Evolutionary conservation across 2,113 vertebrate species (phyloP), one percentile per base, ranked within the genome.

Genomic region (Morone saxatilis): DNA sequence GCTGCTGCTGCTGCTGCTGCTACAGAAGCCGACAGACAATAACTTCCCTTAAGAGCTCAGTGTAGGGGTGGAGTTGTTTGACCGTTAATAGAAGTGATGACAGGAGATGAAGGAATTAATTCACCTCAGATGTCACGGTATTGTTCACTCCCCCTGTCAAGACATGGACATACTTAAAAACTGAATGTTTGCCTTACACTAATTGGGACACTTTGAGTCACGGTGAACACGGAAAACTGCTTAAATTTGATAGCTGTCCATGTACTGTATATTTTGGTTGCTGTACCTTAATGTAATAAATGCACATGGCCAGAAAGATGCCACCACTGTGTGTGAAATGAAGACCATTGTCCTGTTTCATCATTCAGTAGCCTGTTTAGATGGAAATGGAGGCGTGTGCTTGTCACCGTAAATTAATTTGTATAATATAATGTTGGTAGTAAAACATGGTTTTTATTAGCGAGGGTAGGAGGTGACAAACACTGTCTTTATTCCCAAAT

Each of bases 21-120:
- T 70, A 43, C 62, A 57, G 20, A 63, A 69, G 51, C 53, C 53
- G 61, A 59, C 56, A 22, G 20, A 82, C 57, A 31, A 8, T 25
- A 77, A 57, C 57, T 54, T 48, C 40, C 63, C 73, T 76, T 82
- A 51, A 62, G 47, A 72, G 73, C n/a, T 41, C 65, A 41, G 12
- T 62, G 25, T 4, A n/a, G 51, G 31, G 16, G 2, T 62, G 25
- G 48, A 43, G 53, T 20, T 66, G 10, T 47, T 51, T 72, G 36
- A 40, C 25, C 36, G 7, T 38, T 12, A 36, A 25, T 60, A 56
- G 19, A 41, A 47, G 36, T 47, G 4, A 25, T 41, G 45, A 40
- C 31, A 54, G 60, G 17, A 59, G 38, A 56, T 38, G 11, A n/a
- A 47, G 10, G 19, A 20, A 61, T 75, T 50, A 51, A 51, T 16